phyloP scores from a whole-genome alignment of 1,140 invertebrate genomes.

The Atopsyche davidsoni region DNA sequence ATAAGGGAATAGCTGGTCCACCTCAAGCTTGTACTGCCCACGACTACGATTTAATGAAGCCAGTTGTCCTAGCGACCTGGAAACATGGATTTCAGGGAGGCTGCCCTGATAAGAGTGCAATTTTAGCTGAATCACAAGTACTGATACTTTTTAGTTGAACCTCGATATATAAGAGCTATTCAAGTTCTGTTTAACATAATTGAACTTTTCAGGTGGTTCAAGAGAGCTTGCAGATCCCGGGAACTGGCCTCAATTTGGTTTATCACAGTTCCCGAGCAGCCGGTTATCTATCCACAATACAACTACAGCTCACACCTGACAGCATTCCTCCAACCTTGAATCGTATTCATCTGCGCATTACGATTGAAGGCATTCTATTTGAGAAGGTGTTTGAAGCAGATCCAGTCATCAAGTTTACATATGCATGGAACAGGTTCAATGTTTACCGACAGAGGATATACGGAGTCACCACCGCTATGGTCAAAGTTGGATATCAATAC shows the following conservation, averaged over 20 bases:
- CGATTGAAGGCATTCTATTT: constrained; percentile 89
- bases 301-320: constrained; percentile 86
- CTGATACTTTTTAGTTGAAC: no score
- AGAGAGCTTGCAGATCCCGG: constrained; percentile 88
- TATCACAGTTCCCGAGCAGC: constrained; percentile 89
- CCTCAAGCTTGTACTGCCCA: constrained; percentile 80
- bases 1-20: constrained; percentile 55
- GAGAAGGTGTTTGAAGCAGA: constrained; percentile 93
- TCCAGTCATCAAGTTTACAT: constrained; percentile 92
- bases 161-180: no score
- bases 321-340: constrained; percentile 72
- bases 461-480: constrained; percentile 82
- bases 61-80: constrained; percentile 91
- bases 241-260: constrained; percentile 86
- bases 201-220: constrained; percentile 68
- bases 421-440: constrained; percentile 92
- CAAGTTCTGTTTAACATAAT: constrained; percentile 1
- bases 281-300: constrained; percentile 91
- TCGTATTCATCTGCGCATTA: constrained; percentile 83
- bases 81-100: constrained; percentile 94
- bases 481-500: constrained; percentile 95
- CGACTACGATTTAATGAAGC: constrained; percentile 91
- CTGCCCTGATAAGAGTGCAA: constrained; percentile 85
- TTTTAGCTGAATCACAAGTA: constrained; percentile 91
- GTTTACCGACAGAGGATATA: constrained; percentile 95